Evolutionary conservation across 1,140 invertebrate genomes (phyloP).

Genomic region (Melanaphis sacchari): DNA sequence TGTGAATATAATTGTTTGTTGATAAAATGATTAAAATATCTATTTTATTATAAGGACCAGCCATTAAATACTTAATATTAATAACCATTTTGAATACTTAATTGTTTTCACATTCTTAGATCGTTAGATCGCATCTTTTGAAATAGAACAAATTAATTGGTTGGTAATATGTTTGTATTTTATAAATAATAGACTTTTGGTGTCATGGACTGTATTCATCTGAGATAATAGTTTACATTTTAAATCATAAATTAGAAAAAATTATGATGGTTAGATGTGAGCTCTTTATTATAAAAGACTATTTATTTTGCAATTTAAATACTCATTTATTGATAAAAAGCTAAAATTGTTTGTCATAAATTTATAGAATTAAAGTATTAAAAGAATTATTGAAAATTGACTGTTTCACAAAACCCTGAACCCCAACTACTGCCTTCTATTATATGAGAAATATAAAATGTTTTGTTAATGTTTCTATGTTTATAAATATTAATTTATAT

Average conservation of each 20-base stretch:
- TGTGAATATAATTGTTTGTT: not conserved
- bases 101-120: not conserved
- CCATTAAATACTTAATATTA: not conserved
- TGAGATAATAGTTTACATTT: not conserved
- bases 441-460: not conserved
- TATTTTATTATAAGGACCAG: not conserved
- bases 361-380: not conserved
- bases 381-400: not conserved
- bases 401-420: not conserved
- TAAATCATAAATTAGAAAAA: not conserved
- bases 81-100: not conserved
- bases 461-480: not conserved
- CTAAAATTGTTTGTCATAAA: not conserved
- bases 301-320: not conserved
- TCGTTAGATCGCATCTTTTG: not conserved
- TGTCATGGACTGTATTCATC: not conserved
- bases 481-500: not conserved
- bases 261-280: not conserved
- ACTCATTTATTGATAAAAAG: not conserved
- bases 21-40: too few relatives aligned
- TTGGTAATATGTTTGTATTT: not conserved
- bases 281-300: not conserved
- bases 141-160: not conserved
- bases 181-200: not conserved
- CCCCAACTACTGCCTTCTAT: not conserved